Percentiles rank a stretch among this genome's conserved stretches.
These are phyloP conservation scores for Drosophila equinoxialis DNA, from an alignment of 1,140 invertebrate genomes.

Conservation along the genomic window DNA sequence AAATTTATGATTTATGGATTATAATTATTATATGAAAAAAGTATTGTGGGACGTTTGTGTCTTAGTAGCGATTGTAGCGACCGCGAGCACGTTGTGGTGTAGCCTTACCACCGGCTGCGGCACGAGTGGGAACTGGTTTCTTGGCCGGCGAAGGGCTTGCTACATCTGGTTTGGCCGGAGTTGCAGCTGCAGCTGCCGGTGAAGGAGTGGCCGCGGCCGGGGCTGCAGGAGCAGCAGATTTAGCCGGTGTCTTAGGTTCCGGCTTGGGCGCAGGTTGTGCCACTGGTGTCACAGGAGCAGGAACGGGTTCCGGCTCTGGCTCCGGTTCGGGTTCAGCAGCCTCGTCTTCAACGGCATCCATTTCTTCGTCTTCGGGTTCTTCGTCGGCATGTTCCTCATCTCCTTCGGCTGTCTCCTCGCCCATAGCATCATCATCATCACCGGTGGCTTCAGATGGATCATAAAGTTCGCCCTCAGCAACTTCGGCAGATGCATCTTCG, in stretches of 20 bases:
- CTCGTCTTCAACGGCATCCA: constrained; percentile 59
- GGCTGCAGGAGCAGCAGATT: not conserved
- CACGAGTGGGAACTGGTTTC: constrained; percentile 62
- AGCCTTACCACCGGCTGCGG: constrained; percentile 54
- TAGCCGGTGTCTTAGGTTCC: constrained; percentile 45
- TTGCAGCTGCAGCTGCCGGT: not conserved
- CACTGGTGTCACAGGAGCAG: constrained; percentile 21
- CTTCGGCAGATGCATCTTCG: constrained; percentile 52
- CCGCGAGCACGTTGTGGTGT: constrained; percentile 77
- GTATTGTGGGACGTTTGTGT: not conserved
- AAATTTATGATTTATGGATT: constrained; percentile 46
- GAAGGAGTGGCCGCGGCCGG: constrained; percentile 19
- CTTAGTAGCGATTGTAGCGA: constrained; percentile 79
- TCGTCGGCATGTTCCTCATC: constrained; percentile 9
- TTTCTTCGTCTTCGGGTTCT: constrained; percentile 60
- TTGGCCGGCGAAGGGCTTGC: constrained; percentile 61
- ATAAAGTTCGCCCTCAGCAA: constrained; percentile 56
- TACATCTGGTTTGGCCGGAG: constrained; percentile 27
- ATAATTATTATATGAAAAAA: constrained; percentile 33
- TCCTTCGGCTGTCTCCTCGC: constrained; percentile 27
- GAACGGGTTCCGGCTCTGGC: not conserved
- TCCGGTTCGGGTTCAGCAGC: constrained; percentile 44
- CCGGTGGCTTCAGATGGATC: constrained; percentile 72
- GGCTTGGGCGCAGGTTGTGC: constrained; percentile 10
- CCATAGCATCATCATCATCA: constrained; percentile 69